phyloP scores from a whole-genome alignment of 2,113 vertebrate species.

The Protobothrops flavoviridis region DNA sequence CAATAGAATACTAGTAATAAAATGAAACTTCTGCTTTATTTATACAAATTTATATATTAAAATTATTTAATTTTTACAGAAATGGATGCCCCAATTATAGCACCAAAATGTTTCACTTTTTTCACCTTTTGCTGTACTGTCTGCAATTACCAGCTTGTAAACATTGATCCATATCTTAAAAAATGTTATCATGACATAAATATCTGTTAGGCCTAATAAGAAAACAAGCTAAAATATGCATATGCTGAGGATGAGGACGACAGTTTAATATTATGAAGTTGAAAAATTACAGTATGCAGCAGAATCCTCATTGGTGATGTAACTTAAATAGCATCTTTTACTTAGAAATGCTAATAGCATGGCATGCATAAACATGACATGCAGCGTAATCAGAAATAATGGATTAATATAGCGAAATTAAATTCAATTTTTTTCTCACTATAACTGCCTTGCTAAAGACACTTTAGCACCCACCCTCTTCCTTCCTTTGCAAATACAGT shows the following conservation, averaged over 20 bases:
- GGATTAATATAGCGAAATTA: background rate
- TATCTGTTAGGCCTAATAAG: background rate
- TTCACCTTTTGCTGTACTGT: background rate
- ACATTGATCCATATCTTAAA: background rate
- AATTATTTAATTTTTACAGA: background rate
- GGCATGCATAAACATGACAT: background rate
- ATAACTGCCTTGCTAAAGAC: background rate
- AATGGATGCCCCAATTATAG: background rate
- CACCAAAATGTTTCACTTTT: background rate
- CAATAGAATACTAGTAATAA: background rate
- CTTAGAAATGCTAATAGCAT: background rate
- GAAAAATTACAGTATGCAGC: background rate
- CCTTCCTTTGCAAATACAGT: background rate
- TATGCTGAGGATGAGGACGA: background rate
- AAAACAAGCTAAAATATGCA: background rate
- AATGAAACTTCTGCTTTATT: background rate
- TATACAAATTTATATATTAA: background rate
- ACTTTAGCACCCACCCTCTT: background rate
- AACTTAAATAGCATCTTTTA: background rate
- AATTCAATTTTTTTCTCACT: background rate
- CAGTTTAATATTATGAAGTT: background rate
- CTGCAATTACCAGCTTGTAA: background rate
- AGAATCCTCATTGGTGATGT: background rate
- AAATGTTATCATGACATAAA: background rate
- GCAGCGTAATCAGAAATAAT: background rate